Base-by-base conservation (phyloP, 2,888 invertebrate species). In the Hyalella azteca region DNA sequence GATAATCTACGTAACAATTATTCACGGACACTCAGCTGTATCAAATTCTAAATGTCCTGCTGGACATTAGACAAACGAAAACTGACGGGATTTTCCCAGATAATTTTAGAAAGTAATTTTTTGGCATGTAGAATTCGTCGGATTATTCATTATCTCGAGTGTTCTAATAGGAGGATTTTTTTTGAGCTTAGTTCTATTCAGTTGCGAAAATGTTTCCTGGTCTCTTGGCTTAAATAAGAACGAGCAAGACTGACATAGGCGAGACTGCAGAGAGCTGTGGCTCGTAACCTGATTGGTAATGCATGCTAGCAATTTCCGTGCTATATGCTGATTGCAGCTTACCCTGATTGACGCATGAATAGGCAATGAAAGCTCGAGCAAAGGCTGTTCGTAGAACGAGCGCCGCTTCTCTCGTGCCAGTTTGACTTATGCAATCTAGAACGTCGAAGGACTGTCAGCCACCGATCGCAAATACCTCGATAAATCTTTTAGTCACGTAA, bases 271-370 rank as follows among this genome's bases (percentile, higher is more conserved):
- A n/a, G 66, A 66, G 19, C 66, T 36, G 66, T 29, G 66, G 36
- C 66, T 66, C 66, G 36, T 66, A 66, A 66, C 66, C 66, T 66
- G 66, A 66, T 66, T 36, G 66, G 66, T 66, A 66, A 66, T 36
- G 66, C 66, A 66, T 66, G 39, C 66, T 22, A 19, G 36, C 66
- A 66, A 66, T 66, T 66, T 66, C 66, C 66, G 66, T 36, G 66
- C 66, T 66, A 66, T 66, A 66, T 66, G 66, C 66, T 66, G 66
- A 66, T 66, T 66, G 66, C 66, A 66, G 66, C 66, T 66, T 66
- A 66, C 66, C 66, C 66, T 66, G 66, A 66, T 66, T 66, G 66
- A 66, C 66, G 66, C 66, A 66, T 66, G 66, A 66, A 66, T 66
- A 66, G 39, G 66, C 66, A 66, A 66, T 66, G 66, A 36, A 36